Percentiles rank a stretch among this genome's conserved stretches.
phyloP scores from a whole-genome alignment of 2,888 invertebrate species.

The Cenopis cana region DNA sequence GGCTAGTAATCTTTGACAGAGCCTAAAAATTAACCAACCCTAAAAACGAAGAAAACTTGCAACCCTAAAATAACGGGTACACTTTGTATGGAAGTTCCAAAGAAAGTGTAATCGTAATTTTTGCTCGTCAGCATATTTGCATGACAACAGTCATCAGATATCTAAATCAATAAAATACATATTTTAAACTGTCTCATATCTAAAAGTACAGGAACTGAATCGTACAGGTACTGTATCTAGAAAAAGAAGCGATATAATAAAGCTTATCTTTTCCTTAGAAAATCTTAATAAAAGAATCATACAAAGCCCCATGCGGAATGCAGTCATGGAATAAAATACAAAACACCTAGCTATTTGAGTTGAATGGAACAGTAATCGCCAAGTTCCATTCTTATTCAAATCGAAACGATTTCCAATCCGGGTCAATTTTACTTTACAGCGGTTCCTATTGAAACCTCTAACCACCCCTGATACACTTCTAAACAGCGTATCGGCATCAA shows the following conservation, averaged over 20 bases:
- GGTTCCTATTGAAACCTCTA: slow-evolving; percentile 35
- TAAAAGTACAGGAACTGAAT: too few relatives aligned
- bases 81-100: too few relatives aligned
- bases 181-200: too few relatives aligned
- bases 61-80: too few relatives aligned
- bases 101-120: too few relatives aligned
- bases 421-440: slow-evolving; percentile 44
- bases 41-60: too few relatives aligned
- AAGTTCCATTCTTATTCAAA: slow-evolving; percentile 40
- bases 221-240: too few relatives aligned
- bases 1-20: too few relatives aligned
- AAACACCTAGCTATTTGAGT: slow-evolving; percentile 29
- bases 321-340: slow-evolving; percentile 22
- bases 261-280: neutral
- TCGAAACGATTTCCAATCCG: slow-evolving; percentile 35
- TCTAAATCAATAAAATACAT: too few relatives aligned
- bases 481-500: slow-evolving; percentile 2
- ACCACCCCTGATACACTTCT: neutral
- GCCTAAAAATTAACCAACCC: too few relatives aligned
- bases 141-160: too few relatives aligned
- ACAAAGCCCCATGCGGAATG: neutral
- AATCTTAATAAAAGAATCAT: slow-evolving; percentile 6
- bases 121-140: too few relatives aligned
- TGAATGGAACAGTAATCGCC: slow-evolving; percentile 25
- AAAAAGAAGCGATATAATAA: neutral